phyloP scores from a whole-genome alignment of 2,797 vertebrate species.

The Microctenopoma lineatum region DNA sequence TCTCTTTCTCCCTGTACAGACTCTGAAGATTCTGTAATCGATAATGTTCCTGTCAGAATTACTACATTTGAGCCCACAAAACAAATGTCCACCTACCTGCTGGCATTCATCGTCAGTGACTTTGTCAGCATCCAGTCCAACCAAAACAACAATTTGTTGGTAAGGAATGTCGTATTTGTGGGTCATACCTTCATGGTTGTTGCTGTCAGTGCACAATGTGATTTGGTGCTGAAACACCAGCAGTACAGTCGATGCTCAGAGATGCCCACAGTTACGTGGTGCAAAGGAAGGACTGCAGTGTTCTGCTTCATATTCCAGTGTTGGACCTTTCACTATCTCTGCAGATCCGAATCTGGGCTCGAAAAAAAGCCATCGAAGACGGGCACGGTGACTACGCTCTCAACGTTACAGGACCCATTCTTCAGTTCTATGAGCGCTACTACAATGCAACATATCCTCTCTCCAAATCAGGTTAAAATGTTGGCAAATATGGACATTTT shows the following conservation, averaged over 20 bases:
- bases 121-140: conserved; percentile 30
- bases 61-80: conserved; percentile 84
- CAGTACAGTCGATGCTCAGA: background rate
- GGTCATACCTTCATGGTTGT: background rate
- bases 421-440: conserved; percentile 84
- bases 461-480: conserved; percentile 84
- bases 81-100: conserved; percentile 93
- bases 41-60: conserved; percentile 1
- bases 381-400: conserved; percentile 85
- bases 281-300: too few relatives aligned
- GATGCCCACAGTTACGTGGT: too few relatives aligned
- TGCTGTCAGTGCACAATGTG: background rate
- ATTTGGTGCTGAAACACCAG: background rate
- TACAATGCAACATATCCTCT: conserved; percentile 87
- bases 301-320: background rate
- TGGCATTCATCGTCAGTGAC: conserved; percentile 91
- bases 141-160: background rate
- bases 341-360: conserved; percentile 93
- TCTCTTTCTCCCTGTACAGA: conserved; percentile 59
- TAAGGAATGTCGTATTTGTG: conserved; percentile 54
- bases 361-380: conserved; percentile 74
- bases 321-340: conserved; percentile 19
- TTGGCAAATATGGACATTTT: too few relatives aligned
- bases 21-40: accelerated
- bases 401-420: conserved; percentile 82